Conservation (phyloP, 2,888 invertebrate genomes). For the Neoscelio sp. region DNA sequence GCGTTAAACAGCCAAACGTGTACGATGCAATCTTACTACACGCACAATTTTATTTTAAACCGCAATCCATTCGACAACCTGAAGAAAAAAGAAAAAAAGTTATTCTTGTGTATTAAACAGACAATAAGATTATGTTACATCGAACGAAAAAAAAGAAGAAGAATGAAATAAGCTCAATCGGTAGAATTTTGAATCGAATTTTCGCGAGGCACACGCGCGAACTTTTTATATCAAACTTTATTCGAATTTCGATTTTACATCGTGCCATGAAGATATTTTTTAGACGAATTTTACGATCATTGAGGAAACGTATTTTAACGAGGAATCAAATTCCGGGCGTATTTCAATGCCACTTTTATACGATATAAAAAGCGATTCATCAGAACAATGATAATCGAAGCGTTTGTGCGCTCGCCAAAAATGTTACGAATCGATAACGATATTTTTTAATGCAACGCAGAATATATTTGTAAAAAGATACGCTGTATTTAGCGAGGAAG, state of each 20-base stretch:
- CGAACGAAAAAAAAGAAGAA: no score
- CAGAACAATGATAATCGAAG: conserved; percentile 26
- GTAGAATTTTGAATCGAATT: conserved; percentile 8
- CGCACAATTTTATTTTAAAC: conserved; percentile 55
- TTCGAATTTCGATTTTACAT: no score
- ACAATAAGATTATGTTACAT: no score
- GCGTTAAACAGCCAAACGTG: conserved; percentile 59
- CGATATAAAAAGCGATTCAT: conserved; percentile 20
- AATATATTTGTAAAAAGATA: conserved; percentile 44
- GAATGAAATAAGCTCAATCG: neutral
- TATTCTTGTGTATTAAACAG: no score
- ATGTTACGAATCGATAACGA: conserved; percentile 41
- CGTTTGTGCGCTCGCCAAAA: conserved; percentile 45
- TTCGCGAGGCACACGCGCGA: conserved; percentile 15
- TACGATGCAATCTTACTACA: conserved; percentile 62
- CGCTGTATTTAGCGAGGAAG: conserved; percentile 38
- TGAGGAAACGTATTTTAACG: neutral
- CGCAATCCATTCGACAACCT: no score
- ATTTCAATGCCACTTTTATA: conserved; percentile 30
- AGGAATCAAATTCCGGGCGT: no score
- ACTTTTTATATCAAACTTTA: no score
- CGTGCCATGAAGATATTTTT: conserved; percentile 40
- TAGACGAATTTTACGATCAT: conserved; percentile 15
- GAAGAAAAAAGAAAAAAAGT: no score
- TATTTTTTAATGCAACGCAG: conserved; percentile 41